phyloP scores from a whole-genome alignment of 1,140 invertebrate species.

The Eupristina koningsbergeri region DNA sequence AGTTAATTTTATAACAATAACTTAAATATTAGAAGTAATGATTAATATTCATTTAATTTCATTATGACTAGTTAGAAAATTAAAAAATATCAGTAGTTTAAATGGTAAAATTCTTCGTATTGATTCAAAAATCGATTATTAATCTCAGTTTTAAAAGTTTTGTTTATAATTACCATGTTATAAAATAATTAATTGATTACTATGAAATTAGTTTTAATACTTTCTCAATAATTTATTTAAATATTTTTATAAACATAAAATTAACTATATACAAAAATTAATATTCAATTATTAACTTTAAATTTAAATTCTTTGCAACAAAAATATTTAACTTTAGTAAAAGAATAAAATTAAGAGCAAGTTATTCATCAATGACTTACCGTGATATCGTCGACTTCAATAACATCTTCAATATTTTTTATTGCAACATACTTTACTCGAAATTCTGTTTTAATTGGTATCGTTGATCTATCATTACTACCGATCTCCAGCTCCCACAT shows the following conservation, averaged over 20 bases:
- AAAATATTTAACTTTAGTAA: neutral
- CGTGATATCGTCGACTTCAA: constrained; percentile 37
- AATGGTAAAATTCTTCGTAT: too few relatives aligned
- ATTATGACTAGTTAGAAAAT: too few relatives aligned
- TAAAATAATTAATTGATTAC: neutral
- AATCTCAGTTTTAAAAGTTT: too few relatives aligned
- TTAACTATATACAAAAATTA: neutral
- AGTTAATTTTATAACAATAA: too few relatives aligned
- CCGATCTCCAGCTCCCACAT: constrained; percentile 86
- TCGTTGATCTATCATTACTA: constrained; percentile 73
- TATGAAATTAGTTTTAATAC: too few relatives aligned
- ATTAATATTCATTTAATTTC: neutral
- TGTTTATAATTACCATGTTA: too few relatives aligned
- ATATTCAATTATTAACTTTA: neutral
- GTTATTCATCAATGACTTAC: neutral
- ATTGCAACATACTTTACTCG: constrained; percentile 77
- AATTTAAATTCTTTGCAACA: neutral
- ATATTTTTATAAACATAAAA: too few relatives aligned
- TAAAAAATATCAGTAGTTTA: too few relatives aligned
- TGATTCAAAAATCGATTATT: too few relatives aligned
- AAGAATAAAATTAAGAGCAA: neutral
- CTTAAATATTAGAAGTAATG: too few relatives aligned
- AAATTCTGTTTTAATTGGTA: constrained; percentile 81
- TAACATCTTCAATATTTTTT: constrained; percentile 70
- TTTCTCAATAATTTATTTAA: too few relatives aligned